Percentiles rank a stretch among this genome's conserved stretches.
phyloP scores from a whole-genome alignment of 2,888 invertebrate species.

The Nematopogon swammerdamellus region DNA sequence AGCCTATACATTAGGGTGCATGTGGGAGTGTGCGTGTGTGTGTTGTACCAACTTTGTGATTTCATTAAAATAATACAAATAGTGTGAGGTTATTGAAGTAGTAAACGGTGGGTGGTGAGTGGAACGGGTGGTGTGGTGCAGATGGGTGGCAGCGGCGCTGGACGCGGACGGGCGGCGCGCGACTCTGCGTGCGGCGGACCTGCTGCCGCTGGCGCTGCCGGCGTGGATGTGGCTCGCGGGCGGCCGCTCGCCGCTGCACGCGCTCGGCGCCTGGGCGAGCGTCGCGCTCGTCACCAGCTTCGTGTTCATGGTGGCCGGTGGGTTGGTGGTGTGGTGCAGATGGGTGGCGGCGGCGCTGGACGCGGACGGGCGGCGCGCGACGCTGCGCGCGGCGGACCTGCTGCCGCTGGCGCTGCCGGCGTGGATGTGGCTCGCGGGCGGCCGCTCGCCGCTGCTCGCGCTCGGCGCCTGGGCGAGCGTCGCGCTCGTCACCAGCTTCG shows the following conservation, averaged over 20 bases:
- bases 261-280: conserved; percentile 51
- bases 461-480: conserved; percentile 54
- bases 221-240: conserved; percentile 36
- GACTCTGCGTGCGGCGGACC: conserved; percentile 22
- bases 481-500: conserved; percentile 31
- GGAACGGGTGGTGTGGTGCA: no score
- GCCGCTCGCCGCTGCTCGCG: conserved; percentile 27
- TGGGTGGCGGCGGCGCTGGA: conserved; percentile 24
- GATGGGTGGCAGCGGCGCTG: conserved; percentile 22
- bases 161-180: no score
- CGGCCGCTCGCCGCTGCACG: conserved; percentile 26
- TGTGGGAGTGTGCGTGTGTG: no score
- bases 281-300: conserved; percentile 38
- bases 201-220: conserved; percentile 37
- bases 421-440: conserved; percentile 38
- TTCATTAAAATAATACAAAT: no score
- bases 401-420: conserved; percentile 37
- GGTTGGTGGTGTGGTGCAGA: no score
- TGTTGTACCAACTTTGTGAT: no score
- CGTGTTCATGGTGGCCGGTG: no score
- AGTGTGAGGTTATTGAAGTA: no score
- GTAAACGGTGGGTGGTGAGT: no score
- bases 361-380: no score
- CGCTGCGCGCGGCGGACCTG: conserved; percentile 21
- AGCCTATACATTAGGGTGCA: no score